A percentile compares a stretch with the other conserved stretches of the same genome.
These are phyloP conservation scores for Blastobasis lacticolella DNA, from an alignment of 2,888 invertebrate genomes.

Conservation along the genomic window DNA sequence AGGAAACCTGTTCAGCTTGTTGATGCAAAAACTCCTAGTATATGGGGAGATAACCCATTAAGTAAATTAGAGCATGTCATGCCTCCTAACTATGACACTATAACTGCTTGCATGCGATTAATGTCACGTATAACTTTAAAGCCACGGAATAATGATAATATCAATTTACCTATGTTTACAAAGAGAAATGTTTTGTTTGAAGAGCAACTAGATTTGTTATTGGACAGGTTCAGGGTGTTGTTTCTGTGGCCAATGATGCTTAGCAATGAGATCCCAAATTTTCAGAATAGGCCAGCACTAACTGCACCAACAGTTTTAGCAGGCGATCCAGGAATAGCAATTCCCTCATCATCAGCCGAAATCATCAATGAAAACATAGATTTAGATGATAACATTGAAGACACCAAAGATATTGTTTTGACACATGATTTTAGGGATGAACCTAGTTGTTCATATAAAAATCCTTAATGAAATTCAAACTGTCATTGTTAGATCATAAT, in stretches of 20 bases:
- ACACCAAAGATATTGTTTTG: no score
- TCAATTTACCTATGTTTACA: background rate
- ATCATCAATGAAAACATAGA: no score
- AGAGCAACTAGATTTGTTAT: constrained; percentile 3
- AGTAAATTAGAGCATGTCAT: constrained; percentile 30
- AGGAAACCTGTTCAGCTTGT: constrained; percentile 20
- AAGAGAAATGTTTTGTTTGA: background rate
- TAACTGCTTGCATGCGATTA: constrained; percentile 45
- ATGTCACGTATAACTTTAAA: constrained; percentile 24
- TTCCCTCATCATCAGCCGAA: no score
- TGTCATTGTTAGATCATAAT: no score
- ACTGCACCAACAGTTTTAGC: no score
- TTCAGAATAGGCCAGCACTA: no score
- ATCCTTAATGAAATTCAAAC: no score
- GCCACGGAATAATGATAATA: background rate
- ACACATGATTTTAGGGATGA: no score
- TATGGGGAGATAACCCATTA: constrained; percentile 39
- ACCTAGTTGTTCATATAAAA: no score
- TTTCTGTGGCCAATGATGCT: constrained; percentile 9
- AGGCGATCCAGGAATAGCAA: no score
- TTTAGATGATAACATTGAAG: no score
- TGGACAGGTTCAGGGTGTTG: constrained; percentile 4
- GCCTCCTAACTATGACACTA: constrained; percentile 48
- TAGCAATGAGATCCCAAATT: constrained; percentile 1
- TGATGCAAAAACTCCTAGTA: constrained; percentile 25